These are phyloP conservation scores for Centropus bengalensis DNA, from an alignment of 2,113 vertebrate genomes.

Conservation along the genomic window DNA sequence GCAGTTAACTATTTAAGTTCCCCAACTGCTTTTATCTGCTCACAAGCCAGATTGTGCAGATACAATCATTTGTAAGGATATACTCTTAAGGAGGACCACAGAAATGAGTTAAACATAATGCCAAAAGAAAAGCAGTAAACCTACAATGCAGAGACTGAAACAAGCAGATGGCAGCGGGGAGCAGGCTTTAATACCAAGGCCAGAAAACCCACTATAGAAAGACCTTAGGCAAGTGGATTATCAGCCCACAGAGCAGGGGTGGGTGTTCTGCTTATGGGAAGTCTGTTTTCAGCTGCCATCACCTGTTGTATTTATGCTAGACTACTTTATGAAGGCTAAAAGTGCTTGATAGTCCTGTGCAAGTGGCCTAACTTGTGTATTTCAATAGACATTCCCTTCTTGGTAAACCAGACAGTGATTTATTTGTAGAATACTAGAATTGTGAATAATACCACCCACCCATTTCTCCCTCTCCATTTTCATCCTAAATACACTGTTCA, in stretches of 20 bases:
- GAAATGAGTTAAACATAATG: background rate
- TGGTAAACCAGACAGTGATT: background rate
- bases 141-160: background rate
- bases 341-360: background rate
- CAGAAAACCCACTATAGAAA: background rate
- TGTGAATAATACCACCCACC: background rate
- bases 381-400: background rate
- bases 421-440: background rate
- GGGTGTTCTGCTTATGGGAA: background rate
- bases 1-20: background rate
- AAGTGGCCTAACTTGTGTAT: background rate
- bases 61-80: background rate
- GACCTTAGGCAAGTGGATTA: rapidly evolving
- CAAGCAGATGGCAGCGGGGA: background rate
- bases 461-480: background rate
- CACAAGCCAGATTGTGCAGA: background rate
- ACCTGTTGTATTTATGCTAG: background rate
- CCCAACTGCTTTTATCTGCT: background rate
- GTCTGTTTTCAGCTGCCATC: background rate
- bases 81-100: background rate
- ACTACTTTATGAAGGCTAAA: background rate
- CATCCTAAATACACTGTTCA: rapidly evolving
- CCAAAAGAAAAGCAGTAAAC: background rate
- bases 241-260: background rate
- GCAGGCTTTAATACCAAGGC: background rate